Base-by-base conservation (phyloP, 2,797 vertebrate genomes). In the Lateolabrax maculatus region DNA sequence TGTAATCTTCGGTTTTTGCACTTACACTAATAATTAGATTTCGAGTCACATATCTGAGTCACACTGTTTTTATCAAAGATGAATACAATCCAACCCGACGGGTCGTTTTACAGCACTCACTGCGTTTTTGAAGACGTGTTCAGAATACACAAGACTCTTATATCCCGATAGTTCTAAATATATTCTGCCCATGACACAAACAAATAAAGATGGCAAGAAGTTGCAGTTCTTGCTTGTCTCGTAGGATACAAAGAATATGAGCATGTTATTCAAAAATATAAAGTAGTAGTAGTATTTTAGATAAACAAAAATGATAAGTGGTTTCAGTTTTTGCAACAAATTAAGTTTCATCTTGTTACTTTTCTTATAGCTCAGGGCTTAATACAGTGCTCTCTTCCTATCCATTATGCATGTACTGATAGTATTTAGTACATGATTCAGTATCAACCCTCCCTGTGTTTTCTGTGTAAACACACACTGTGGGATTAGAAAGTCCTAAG, bases 41-140 rank as follows among this genome's bases (percentile, higher is more conserved):
- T 86, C 41, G 2, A 71, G 46, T 80, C 80, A 71, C 77, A 81
- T 70, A 60, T 57, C 27, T 49, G 44, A 79, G 70, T 67, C 78
- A n/a, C 27, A 34, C 75, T 48, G 29, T 65, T 84, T 81, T 21
- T 51, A 44, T 67, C 61, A n/a, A 75, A 83, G 80, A 74, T 75
- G 74, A 87, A 75, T 79, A 53, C 73, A 57, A 80, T 65, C 39
- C 49, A 23, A 57, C 52, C 73, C 52, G 19, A 18, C 41, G 18
- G 52, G 56, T 48, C 15, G 9, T 69, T 80, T 86, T 44, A 70
- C 23, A 55, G 71, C 61, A 34, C 18, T 73, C 74, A 51, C 46
- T 62, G 60, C 19, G 3, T 58, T 83, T 75, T 60, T 79, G 23
- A 87, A 77, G 71, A 62, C 72, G 66, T 41, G 51, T 55, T 79